Evolutionary conservation across 2,797 vertebrate species (phyloP).

Genomic region (Emys orbicularis): DNA sequence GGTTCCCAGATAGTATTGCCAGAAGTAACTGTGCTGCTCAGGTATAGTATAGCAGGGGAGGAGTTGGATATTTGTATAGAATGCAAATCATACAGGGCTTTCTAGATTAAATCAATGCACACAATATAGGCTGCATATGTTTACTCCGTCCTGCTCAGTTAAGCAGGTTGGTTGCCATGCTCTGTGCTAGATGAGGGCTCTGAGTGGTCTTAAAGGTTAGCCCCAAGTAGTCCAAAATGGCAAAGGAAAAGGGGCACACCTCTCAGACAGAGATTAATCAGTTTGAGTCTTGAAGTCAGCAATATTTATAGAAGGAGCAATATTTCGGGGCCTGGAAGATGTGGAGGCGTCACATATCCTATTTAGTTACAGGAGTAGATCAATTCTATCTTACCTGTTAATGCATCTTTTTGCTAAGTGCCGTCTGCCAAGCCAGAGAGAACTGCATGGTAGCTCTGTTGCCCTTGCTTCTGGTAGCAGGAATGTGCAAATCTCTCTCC

Average conservation of each 20-base stretch:
- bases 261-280: background rate
- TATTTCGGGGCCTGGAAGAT: background rate
- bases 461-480: background rate
- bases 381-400: background rate
- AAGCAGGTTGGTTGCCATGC: background rate
- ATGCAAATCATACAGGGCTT: background rate
- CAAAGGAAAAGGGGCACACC: too few relatives aligned
- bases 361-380: background rate
- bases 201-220: background rate
- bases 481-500: background rate
- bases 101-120: background rate
- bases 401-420: background rate
- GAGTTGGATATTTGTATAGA: background rate
- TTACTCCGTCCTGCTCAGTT: conserved; percentile 6
- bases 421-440: background rate
- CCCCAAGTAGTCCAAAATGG: too few relatives aligned
- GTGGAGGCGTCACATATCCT: background rate
- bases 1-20: background rate
- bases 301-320: background rate
- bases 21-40: background rate
- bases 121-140: background rate
- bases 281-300: background rate
- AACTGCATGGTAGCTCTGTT: too few relatives aligned
- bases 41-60: background rate
- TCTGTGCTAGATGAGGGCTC: background rate